Percentiles rank a stretch among this genome's conserved stretches.
Conservation (phyloP, 1,140 invertebrate species). For the Sycobia sp. region DNA sequence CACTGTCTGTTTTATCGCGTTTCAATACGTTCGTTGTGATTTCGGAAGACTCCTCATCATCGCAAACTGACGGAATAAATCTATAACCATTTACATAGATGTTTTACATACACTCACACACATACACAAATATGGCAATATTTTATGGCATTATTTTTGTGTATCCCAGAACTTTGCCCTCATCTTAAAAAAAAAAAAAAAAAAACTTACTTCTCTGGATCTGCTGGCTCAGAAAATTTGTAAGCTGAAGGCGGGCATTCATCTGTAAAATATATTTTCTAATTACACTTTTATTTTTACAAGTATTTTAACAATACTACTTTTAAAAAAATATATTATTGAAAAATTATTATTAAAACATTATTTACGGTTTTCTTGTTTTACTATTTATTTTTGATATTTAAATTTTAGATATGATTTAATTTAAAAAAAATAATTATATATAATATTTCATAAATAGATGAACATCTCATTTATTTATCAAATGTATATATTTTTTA, state of each 20-base stretch:
- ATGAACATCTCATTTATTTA: no score
- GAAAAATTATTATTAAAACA: no score
- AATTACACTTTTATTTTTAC: no score
- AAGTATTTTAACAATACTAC: no score
- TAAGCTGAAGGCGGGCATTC: constrained; percentile 42
- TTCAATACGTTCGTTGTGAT: background rate
- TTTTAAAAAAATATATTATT: no score
- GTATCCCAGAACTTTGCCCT: constrained; percentile 8
- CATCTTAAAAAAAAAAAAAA: constrained; percentile 11
- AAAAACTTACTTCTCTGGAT: constrained; percentile 30
- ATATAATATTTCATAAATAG: no score
- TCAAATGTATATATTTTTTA: no score
- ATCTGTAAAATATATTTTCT: constrained; percentile 34
- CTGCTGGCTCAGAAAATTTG: constrained; percentile 48
- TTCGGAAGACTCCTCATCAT: constrained; percentile 26
- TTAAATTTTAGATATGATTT: no score
- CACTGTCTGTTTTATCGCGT: background rate
- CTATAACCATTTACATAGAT: constrained; percentile 27
- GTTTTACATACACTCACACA: constrained; percentile 5
- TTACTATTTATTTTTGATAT: no score
- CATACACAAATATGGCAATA: constrained; percentile 19
- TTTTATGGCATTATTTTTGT: constrained; percentile 12
- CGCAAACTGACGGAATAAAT: constrained; percentile 21
- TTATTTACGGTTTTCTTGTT: constrained; percentile 7
- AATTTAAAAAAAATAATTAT: no score